Evolutionary conservation across 2,797 vertebrate species (phyloP).

Genomic region (Chromobotia macracanthus): DNA sequence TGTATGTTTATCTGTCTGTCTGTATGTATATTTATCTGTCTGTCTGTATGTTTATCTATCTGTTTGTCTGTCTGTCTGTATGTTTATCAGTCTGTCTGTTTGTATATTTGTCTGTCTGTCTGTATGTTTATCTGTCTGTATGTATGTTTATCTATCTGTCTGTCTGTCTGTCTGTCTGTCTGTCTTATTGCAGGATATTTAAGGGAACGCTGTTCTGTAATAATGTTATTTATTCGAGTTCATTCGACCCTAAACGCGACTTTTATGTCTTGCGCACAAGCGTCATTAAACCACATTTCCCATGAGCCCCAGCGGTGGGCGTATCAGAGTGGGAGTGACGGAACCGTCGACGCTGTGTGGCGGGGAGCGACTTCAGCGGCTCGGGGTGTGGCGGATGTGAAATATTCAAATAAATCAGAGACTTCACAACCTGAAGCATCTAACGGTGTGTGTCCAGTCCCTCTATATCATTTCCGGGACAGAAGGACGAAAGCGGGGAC

Average conservation of each 20-base stretch:
- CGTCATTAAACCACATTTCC: conserved; percentile 69
- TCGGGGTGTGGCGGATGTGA: conserved; percentile 78
- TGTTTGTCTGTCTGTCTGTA: too few species aligned
- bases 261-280: background rate
- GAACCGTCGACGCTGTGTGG: conserved; percentile 62
- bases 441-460: conserved; percentile 38
- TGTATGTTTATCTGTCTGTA: too few species aligned
- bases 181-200: too few species aligned
- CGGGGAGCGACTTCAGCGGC: conserved; percentile 68
- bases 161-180: too few species aligned
- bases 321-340: conserved; percentile 51
- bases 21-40: too few species aligned
- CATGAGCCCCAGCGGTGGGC: conserved; percentile 63
- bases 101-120: too few species aligned
- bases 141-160: too few species aligned
- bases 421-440: conserved; percentile 58
- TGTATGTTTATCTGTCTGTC: too few species aligned
- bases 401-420: conserved; percentile 71
- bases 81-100: too few species aligned
- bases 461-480: too few species aligned
- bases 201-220: background rate
- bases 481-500: background rate
- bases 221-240: background rate
- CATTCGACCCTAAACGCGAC: background rate
- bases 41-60: too few species aligned